Base-by-base conservation (phyloP, 1,140 invertebrate species). In the Pygmarrhopalites habei region DNA sequence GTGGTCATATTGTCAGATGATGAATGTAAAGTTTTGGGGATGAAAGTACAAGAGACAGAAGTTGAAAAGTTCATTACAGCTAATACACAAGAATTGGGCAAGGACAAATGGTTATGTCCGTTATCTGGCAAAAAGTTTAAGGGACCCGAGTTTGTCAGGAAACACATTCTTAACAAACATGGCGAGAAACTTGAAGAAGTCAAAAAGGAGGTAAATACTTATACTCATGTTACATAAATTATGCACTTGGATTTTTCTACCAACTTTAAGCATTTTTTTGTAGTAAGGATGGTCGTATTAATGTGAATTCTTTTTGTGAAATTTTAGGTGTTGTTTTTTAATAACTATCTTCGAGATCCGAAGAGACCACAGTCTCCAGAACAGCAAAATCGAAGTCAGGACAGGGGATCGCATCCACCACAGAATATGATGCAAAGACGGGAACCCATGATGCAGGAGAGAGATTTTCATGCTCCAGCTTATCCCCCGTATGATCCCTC, bases 111-210 rank as follows among this genome's bases (percentile, higher is more conserved):
- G 95, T 76, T 99, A 26, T 99, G 96, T 80, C 95, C 96, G 0
- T 79, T 99, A 0, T 97, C 93, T 62, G 95, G 95, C 0, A 99
- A 99, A 75, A 99, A 99, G 75, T 99, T 99, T 77, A 99, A 98
- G 77, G 96, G 95, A 0, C 94, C 96, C 0, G 95, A 99, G 73
- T 99, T 98, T 78, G 95, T 99, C 15, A 85, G 92, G 32, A 99
- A 99, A 75, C 96, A 99, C 75, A 96, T 99, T 46, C 89, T 94
- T 69, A 98, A 97, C 75, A 99, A 99, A 73, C 95, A 99, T 74
- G 84, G 76, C 0, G 96, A 99, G 71, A 97, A 98, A 78, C 85
- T 99, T 23, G 90, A 97, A 19, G 93, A 98, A 78, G 95, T 98
- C 0, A 90, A 90, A 67, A 92, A 93, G 72, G 95, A 98, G 79